Percentiles rank a stretch among this genome's conserved stretches.
phyloP scores from a whole-genome alignment of 2,888 invertebrate species.

The Epinotia brunnichana region DNA sequence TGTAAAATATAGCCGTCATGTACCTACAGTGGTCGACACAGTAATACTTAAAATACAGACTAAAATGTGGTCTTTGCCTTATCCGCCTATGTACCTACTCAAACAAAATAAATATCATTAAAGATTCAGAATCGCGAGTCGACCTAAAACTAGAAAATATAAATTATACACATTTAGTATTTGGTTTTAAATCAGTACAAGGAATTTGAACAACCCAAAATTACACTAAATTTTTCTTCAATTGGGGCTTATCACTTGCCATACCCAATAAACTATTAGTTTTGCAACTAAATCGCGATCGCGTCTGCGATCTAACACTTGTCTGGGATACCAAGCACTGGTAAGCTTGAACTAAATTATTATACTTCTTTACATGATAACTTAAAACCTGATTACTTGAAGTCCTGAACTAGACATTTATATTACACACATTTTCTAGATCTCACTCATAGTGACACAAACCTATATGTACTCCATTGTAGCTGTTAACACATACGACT shows the following conservation, averaged over 20 bases:
- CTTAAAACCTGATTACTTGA: not conserved
- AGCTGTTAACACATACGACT: not conserved
- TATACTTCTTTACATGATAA: not conserved
- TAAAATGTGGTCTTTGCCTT: too few species aligned
- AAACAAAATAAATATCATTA: not conserved
- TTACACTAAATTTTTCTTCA: not conserved
- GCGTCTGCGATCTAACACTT: not conserved
- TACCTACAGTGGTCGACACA: too few species aligned
- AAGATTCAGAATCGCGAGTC: constrained; percentile 30
- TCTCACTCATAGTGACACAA: constrained; percentile 4
- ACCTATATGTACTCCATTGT: constrained; percentile 1
- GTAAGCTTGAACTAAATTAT: not conserved
- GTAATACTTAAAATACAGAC: too few species aligned
- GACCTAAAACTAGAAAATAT: constrained; percentile 47
- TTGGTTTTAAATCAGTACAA: constrained; percentile 58
- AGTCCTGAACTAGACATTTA: not conserved
- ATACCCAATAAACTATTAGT: not conserved
- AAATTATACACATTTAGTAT: constrained; percentile 63
- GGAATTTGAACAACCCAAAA: constrained; percentile 29
- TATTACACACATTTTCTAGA: not conserved
- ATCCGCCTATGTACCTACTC: too few species aligned
- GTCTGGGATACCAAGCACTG: not conserved
- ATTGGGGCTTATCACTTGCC: not conserved
- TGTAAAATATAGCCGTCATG: too few species aligned
- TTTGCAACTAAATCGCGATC: not conserved